phyloP scores from a whole-genome alignment of 1,140 invertebrate genomes.

The Melipona quadrifasciata region DNA sequence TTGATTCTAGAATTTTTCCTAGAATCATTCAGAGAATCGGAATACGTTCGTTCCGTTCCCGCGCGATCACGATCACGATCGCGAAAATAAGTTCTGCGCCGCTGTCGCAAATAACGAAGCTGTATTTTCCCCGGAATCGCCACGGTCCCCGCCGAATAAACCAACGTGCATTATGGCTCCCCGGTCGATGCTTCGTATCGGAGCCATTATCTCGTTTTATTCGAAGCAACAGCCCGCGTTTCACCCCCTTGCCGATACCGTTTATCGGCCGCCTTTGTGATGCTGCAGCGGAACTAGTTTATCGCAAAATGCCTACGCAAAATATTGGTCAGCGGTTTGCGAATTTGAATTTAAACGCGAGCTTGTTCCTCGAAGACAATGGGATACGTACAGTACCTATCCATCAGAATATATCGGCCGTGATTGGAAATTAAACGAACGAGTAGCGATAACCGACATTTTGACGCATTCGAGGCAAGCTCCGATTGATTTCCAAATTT shows the following conservation, averaged over 20 bases:
- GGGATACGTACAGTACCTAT: background rate
- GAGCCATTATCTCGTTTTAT: slow-evolving; percentile 58
- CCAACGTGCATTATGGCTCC: slow-evolving; percentile 17
- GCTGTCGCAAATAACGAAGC: slow-evolving; percentile 23
- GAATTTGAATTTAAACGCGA: background rate
- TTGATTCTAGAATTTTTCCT: too few species aligned
- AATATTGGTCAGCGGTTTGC: slow-evolving; percentile 11
- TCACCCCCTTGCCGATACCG: slow-evolving; percentile 28
- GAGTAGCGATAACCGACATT: background rate
- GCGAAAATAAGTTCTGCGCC: background rate
- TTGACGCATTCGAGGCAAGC: too few species aligned
- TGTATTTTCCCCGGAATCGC: slow-evolving; percentile 29
- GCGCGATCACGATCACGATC: background rate
- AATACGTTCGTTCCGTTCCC: too few species aligned
- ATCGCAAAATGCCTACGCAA: slow-evolving; percentile 42
- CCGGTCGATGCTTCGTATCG: slow-evolving; percentile 52
- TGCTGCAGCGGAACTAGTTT: slow-evolving; percentile 41
- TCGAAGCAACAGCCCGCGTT: slow-evolving; percentile 27
- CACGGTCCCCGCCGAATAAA: background rate
- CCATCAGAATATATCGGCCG: too few species aligned
- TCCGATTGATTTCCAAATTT: too few species aligned
- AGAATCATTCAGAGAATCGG: too few species aligned
- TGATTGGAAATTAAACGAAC: background rate
- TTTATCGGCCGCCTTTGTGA: slow-evolving; percentile 59
- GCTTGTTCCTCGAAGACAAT: background rate